Evolutionary conservation across 2,888 invertebrate species (phyloP), one percentile per base, ranked within the genome.

Genomic region (Rugalucina vietnamica): DNA sequence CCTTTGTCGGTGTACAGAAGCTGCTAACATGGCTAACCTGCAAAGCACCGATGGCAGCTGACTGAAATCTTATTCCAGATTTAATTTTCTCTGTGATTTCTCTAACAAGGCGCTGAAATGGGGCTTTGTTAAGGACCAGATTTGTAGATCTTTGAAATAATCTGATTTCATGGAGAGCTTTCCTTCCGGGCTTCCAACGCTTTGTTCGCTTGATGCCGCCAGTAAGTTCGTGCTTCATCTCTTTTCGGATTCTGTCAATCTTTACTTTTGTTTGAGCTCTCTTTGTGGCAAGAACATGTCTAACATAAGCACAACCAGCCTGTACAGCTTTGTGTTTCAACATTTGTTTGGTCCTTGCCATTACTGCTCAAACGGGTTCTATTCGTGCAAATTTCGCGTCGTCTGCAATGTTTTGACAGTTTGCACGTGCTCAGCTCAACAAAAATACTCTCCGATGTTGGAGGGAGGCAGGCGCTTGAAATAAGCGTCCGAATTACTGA

Each of bases 31-130:
- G 43, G 29, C 18, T 1, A 37, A 84, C 86, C 81, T 84, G 86
- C 39, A 83, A 49, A n/a, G 81, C 86, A 27, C 39, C 73, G 3
- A 84, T 34, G 27, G 86, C 86, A 24, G 76, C 79, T 14, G 79
- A 71, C 39, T 86, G 82, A 39, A 87, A 75, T 65, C 81, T 74
- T 14, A 82, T 57, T 49, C 32, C 72, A n/a, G 37, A 12, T 1
- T 54, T 72, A 5, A 71, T 60, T 27, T 73, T 65, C 34, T 32
- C 27, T 18, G 72, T 32, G 24, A 84, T 65, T 37, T 84, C 54
- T 70, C 71, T 84, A 14, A 87, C 82, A 50, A 87, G 54, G 29
- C 84, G 70, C 34, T 87, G 86, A 37, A 87, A 87, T 32, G 86
- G 65, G 27, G 76, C 18, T 50, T 82, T 84, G 34, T 71, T 77